Base-by-base conservation (phyloP, 1,140 invertebrate species). In the Copidosoma floridanum region DNA sequence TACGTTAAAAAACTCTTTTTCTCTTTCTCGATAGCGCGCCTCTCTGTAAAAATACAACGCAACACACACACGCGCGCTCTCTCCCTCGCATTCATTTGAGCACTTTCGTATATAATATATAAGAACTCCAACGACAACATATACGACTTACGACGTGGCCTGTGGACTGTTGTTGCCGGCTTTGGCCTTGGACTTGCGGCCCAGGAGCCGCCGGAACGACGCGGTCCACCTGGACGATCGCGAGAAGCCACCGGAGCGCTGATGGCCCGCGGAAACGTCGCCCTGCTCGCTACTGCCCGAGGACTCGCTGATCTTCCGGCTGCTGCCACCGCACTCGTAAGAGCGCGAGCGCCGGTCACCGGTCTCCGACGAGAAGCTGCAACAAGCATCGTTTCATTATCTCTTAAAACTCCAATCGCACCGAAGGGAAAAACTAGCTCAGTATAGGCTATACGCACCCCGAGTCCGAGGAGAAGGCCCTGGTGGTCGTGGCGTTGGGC, bases 191-290 rank as follows among this genome's bases (percentile, higher is more conserved):
- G 80, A 79, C 32, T 81, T 82, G 12, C 81, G 75, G 23, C 78
- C 76, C 4, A 84, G 79, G 2, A 84, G 70, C 61, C 80, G 82
- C 4, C 83, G 75, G 57, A 84, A 84, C 0, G 83, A 84, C 0
- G 82, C 79, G 2, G 82, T 84, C 83, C 83, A 84, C 57, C 72
- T 75, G 8, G 82, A 80, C n/a, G n/a, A n/a, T 2, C 81, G 75
- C 16, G 62, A 74, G 32, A 81, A 71, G 7, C 71, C 65, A 12
- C 67, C 52, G 10, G 20, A 21, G 16, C 62, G 52, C 44, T 68
- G 50, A 40, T 29, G 32, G 47, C 53, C 7, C 1, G 58, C 32
- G 40, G 64, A 61, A 3, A 53, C 56, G 18, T 69, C 69, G 35
- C 74, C 71, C 8, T 61, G 48, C 29, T 75, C 71, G 53, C 68